Percentiles rank a stretch among this genome's conserved stretches.
phyloP scores from a whole-genome alignment of 2,797 vertebrate genomes.

The Agapornis canus region DNA sequence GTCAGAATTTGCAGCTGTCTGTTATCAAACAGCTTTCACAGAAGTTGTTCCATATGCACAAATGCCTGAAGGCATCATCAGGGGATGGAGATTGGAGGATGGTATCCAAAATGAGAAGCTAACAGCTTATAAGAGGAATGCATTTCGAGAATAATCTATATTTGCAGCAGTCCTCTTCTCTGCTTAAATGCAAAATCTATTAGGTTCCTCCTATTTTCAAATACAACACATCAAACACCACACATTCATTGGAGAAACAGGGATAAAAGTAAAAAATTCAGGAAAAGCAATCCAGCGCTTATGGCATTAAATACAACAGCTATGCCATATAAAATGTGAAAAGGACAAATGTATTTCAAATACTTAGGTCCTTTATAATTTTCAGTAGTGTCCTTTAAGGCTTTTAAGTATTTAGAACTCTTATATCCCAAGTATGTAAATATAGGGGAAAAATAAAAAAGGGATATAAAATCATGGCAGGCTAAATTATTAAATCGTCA shows the following conservation, averaged over 20 bases:
- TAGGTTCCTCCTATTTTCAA: neutral
- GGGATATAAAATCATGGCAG: neutral
- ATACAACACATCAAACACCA: neutral
- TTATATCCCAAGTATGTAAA: neutral
- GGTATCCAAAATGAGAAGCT: slow-evolving; percentile 28
- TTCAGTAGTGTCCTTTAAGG: neutral
- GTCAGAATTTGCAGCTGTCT: slow-evolving; percentile 70
- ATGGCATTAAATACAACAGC: neutral
- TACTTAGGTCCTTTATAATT: neutral
- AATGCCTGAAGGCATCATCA: slow-evolving; percentile 67
- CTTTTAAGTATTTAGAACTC: neutral
- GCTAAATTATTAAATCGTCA: neutral
- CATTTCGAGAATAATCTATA: neutral
- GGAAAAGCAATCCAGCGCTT: neutral
- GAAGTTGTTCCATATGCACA: slow-evolving; percentile 52
- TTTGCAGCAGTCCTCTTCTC: neutral
- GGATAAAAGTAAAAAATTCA: neutral
- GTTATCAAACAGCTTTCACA: slow-evolving; percentile 66
- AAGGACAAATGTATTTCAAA: neutral
- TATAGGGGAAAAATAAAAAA: neutral
- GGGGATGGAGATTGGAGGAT: neutral
- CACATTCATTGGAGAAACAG: neutral
- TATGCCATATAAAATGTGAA: neutral
- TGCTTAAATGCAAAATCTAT: neutral
- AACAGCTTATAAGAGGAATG: neutral